A percentile compares a stretch with the other conserved stretches of the same genome.
Conservation (phyloP, 2,888 invertebrate genomes). For the Harpalus rubripes region DNA sequence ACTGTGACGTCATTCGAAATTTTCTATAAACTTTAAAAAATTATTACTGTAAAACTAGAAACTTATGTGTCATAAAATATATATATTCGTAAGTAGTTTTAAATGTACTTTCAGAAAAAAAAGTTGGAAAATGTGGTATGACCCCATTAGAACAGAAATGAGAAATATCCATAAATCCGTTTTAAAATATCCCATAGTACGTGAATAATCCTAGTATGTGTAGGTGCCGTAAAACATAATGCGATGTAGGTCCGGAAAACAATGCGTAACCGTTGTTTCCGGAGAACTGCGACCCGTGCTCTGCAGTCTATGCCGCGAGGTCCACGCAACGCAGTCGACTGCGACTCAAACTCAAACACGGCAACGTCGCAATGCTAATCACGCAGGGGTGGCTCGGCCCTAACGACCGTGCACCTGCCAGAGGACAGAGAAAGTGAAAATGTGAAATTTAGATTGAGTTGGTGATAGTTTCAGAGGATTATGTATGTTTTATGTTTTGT, state of each 20-base stretch:
- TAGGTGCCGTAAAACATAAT: not conserved
- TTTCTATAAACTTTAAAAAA: too few species aligned
- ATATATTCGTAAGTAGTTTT: too few species aligned
- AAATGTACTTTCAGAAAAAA: too few species aligned
- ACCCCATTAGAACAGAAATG: not conserved
- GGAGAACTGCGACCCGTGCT: not conserved
- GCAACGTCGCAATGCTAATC: constrained; percentile 47
- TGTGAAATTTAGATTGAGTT: not conserved
- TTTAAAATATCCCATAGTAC: not conserved
- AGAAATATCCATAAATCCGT: not conserved
- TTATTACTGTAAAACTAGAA: too few species aligned
- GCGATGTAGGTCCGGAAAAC: constrained; percentile 14
- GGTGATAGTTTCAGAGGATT: not conserved
- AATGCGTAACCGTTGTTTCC: constrained; percentile 29
- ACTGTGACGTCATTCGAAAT: too few species aligned
- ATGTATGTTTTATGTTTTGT: not conserved
- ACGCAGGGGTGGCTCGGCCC: not conserved
- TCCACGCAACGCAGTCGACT: constrained; percentile 14
- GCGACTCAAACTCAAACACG: constrained; percentile 9
- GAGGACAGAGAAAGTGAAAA: not conserved
- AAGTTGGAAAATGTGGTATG: too few species aligned
- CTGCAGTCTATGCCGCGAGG: not conserved
- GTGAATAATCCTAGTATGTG: constrained; percentile 3
- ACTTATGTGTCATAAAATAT: too few species aligned
- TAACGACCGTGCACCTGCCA: not conserved